Conservation (phyloP, 2,888 invertebrate species). For the Troilus luridus region DNA sequence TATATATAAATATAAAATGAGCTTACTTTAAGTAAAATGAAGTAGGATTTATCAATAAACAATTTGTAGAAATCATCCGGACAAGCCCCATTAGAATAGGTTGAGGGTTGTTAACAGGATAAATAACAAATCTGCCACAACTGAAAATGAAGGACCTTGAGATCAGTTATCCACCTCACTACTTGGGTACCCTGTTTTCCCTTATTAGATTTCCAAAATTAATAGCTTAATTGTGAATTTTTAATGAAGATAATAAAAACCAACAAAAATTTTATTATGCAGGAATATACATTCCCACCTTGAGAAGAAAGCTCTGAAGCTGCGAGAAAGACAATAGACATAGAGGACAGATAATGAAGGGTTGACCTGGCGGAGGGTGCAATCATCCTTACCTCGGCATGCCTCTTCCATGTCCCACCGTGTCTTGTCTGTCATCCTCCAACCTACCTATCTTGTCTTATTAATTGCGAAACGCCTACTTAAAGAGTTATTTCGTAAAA, state of each 20-base stretch:
- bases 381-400: not conserved
- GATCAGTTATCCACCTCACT: too few relatives aligned
- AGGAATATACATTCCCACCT: not conserved
- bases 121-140: too few relatives aligned
- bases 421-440: not conserved
- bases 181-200: too few relatives aligned
- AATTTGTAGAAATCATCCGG: too few relatives aligned
- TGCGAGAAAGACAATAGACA: constrained; percentile 11
- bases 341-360: not conserved
- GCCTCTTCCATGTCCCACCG: not conserved
- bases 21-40: too few relatives aligned
- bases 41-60: too few relatives aligned
- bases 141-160: too few relatives aligned
- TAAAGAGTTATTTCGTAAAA: not conserved
- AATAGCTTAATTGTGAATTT: not conserved
- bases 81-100: too few relatives aligned
- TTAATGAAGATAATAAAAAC: not conserved
- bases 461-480: not conserved
- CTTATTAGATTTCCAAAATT: too few relatives aligned
- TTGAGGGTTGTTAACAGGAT: too few relatives aligned
- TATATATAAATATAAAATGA: too few relatives aligned
- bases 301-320: constrained; percentile 10
- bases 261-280: not conserved
- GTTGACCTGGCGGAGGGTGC: not conserved
- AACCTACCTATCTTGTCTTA: not conserved